Evolutionary conservation across 1,140 invertebrate genomes (phyloP).

Genomic region (Heliconius melpomene): DNA sequence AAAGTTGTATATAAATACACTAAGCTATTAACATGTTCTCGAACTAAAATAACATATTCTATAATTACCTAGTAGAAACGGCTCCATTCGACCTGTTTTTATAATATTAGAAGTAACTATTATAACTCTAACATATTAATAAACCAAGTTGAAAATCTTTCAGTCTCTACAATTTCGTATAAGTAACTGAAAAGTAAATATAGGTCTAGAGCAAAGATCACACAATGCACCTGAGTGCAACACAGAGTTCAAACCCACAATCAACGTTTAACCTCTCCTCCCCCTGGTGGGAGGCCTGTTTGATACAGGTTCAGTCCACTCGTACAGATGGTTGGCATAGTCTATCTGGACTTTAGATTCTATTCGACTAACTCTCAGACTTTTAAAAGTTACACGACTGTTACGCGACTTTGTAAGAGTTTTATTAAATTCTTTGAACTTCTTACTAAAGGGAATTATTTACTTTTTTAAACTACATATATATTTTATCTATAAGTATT

Average conservation of each 20-base stretch:
- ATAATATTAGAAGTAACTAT: no score
- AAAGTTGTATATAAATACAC: no score
- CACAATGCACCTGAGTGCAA: background rate
- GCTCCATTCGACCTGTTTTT: no score
- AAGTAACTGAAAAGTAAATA: background rate
- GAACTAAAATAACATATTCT: no score
- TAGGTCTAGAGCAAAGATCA: background rate
- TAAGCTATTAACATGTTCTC: no score
- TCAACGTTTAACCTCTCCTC: background rate
- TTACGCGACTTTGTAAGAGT: background rate
- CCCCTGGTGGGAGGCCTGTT: background rate
- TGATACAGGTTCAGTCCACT: background rate
- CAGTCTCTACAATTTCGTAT: background rate
- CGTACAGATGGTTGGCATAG: background rate
- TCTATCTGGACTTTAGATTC: background rate
- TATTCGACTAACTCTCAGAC: background rate
- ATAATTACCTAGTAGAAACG: no score
- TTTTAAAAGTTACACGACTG: slow-evolving; percentile 10
- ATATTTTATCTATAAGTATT: no score
- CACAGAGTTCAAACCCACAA: slow-evolving; percentile 11
- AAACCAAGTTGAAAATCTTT: background rate
- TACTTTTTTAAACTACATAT: no score
- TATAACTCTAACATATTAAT: background rate
- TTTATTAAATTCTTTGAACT: slow-evolving; percentile 2
- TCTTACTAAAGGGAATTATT: background rate